Base-by-base conservation (phyloP, 2,797 vertebrate genomes). In the Limnodromus scolopaceus region DNA sequence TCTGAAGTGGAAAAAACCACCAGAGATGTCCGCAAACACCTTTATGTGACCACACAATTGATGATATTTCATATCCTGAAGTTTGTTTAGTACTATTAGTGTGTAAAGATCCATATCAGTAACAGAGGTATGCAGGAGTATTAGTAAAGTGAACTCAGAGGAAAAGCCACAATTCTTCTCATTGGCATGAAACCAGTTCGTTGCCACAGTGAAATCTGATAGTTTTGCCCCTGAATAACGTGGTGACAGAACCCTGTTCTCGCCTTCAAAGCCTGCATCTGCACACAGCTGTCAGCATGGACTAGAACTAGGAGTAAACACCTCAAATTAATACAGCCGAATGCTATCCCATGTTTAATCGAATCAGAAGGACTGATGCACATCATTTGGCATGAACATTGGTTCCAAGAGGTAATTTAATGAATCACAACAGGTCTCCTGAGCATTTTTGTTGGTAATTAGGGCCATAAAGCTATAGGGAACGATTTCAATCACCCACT, bases 361-460 rank as follows among this genome's bases (percentile, higher is more conserved):
- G 4, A 85, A 95, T 65, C 43, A 36, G 64, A 83, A 80, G 60
- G 76, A 64, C 61, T 69, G 76, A 86, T 38, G 51, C 0, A 1
- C 45, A 49, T 63, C 45, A 71, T 54, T 75, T 68, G 92, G 45
- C 92, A 92, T 81, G 82, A 83, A n/a, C 51, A 16, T 46, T 61
- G 55, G 17, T 46, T 82, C 46, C 38, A 39, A 38, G 53, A 92
- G 65, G 71, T 54, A 93, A 91, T 34, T 84, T 71, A 91, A 92
- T 87, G 84, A 93, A 77, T 92, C 84, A 80, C 39, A 81, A 79
- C 9, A 93, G 55, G 89, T 86, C 89, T 91, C 84, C 41, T 61
- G 82, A 93, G 54, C 38, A 75, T 85, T 89, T 96, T 27, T 83
- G 24, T 61, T 72, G 69, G 32, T 68, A 84, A 94, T 94, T 68